These are phyloP conservation scores for Acromyrmex echinatior DNA, from an alignment of 1,140 invertebrate genomes.

Conservation along the genomic window DNA sequence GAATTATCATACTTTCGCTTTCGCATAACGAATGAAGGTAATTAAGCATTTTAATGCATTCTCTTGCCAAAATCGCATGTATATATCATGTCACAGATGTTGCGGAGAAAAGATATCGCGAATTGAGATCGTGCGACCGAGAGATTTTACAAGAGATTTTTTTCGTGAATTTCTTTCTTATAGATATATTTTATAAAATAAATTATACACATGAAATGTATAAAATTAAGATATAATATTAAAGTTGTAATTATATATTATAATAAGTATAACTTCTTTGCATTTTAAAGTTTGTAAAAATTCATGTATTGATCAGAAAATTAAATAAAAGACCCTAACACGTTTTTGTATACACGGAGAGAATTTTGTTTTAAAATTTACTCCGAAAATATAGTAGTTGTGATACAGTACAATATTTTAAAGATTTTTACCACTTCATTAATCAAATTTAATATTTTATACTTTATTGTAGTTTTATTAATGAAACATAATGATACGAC, in stretches of 20 bases:
- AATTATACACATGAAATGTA: neutral
- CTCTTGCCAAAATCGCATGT: neutral
- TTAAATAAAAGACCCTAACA: neutral
- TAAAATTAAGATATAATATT: neutral
- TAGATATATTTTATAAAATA: neutral
- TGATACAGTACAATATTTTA: too few relatives aligned
- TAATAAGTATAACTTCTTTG: neutral
- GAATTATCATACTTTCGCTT: slow-evolving; percentile 49
- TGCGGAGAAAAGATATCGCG: neutral
- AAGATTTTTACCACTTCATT: too few relatives aligned
- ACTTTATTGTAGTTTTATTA: too few relatives aligned
- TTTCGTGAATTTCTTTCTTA: neutral
- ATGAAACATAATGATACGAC: neutral
- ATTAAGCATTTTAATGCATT: slow-evolving; percentile 15
- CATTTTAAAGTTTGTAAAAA: too few relatives aligned
- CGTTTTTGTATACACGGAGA: neutral
- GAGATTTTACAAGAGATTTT: slow-evolving; percentile 13
- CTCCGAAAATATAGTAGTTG: too few relatives aligned
- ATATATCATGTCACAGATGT: neutral
- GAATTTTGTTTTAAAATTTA: too few relatives aligned
- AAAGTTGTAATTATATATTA: slow-evolving; percentile 8
- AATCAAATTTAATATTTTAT: too few relatives aligned
- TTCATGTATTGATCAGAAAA: neutral
- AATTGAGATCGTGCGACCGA: neutral
- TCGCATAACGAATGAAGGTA: slow-evolving; percentile 42